Evolutionary conservation across 1,140 invertebrate genomes (phyloP).

Genomic region (Danaus melanippus): DNA sequence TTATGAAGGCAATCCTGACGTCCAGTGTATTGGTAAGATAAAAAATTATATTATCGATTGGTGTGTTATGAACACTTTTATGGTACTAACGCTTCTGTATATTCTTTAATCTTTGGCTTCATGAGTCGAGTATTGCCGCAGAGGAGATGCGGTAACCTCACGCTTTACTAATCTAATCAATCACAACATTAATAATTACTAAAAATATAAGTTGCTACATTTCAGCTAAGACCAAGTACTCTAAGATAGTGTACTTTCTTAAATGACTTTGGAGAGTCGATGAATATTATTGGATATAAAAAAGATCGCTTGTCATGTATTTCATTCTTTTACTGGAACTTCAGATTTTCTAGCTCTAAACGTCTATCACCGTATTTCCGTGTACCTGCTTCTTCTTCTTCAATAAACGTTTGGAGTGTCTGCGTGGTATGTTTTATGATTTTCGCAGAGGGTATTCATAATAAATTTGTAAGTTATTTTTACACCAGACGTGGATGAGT

Average conservation of each 20-base stretch:
- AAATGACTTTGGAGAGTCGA: too few relatives aligned
- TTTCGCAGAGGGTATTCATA: conserved; percentile 26
- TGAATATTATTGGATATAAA: background rate
- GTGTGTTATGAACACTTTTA: conserved; percentile 19
- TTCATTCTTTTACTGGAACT: too few relatives aligned
- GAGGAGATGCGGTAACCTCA: conserved; percentile 50
- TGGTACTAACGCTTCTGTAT: conserved; percentile 54
- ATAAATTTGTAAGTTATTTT: conserved; percentile 62
- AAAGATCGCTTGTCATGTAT: too few relatives aligned
- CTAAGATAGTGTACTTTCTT: too few relatives aligned
- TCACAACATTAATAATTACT: conserved; percentile 19
- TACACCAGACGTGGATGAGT: conserved; percentile 89
- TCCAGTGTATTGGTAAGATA: conserved; percentile 84
- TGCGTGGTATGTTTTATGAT: conserved; percentile 40
- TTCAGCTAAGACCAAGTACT: too few relatives aligned
- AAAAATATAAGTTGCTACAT: too few relatives aligned
- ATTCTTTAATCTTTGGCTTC: conserved; percentile 33
- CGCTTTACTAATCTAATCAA: conserved; percentile 58
- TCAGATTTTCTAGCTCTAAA: too few relatives aligned
- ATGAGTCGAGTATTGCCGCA: conserved; percentile 46
- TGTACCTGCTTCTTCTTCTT: conserved; percentile 53
- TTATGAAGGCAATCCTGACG: conserved; percentile 80
- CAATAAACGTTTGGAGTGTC: conserved; percentile 54
- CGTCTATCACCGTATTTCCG: conserved; percentile 34
- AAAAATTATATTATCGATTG: too few relatives aligned